Evolutionary conservation across 2,888 invertebrate species (phyloP).

Genomic region (Zhuqinia jingwanae): DNA sequence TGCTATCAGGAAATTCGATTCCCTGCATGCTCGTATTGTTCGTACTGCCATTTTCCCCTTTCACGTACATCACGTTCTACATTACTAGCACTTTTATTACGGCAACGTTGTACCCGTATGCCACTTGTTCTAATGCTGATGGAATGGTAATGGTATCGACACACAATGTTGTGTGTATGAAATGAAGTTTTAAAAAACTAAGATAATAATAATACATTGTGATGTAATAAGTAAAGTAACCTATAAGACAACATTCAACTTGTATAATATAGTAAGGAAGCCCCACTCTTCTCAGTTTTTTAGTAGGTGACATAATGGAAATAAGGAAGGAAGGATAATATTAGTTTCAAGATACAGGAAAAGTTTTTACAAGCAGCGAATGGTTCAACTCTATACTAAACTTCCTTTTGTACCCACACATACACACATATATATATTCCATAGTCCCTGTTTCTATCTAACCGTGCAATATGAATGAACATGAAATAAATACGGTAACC

Average conservation of each 20-base stretch:
- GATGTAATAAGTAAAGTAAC: not conserved
- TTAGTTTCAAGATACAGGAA: slow-evolving; percentile 7
- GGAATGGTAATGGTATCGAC: slow-evolving; percentile 16
- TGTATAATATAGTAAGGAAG: not conserved
- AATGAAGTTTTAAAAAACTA: not conserved
- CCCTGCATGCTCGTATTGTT: slow-evolving; percentile 2
- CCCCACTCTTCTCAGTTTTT: not conserved
- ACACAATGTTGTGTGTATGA: slow-evolving; percentile 35
- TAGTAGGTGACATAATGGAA: slow-evolving; percentile 35
- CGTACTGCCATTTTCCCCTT: slow-evolving; percentile 12
- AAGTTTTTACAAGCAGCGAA: slow-evolving; percentile 1
- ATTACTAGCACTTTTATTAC: slow-evolving; percentile 29
- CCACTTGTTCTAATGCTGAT: slow-evolving; percentile 27
- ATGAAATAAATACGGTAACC: not conserved
- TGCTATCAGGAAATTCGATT: slow-evolving; percentile 61
- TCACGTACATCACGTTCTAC: slow-evolving; percentile 36
- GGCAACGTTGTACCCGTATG: not conserved
- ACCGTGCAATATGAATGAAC: not conserved
- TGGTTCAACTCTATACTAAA: slow-evolving; percentile 12
- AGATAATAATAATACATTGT: slow-evolving; percentile 24
- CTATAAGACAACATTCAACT: not conserved
- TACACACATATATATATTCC: no score
- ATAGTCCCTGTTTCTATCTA: no score
- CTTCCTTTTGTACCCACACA: slow-evolving; percentile 1
- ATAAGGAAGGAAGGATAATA: slow-evolving; percentile 34